Evolutionary conservation across 2,113 vertebrate genomes (phyloP), one percentile per base, ranked within the genome.

Genomic region (Mus pahari): DNA sequence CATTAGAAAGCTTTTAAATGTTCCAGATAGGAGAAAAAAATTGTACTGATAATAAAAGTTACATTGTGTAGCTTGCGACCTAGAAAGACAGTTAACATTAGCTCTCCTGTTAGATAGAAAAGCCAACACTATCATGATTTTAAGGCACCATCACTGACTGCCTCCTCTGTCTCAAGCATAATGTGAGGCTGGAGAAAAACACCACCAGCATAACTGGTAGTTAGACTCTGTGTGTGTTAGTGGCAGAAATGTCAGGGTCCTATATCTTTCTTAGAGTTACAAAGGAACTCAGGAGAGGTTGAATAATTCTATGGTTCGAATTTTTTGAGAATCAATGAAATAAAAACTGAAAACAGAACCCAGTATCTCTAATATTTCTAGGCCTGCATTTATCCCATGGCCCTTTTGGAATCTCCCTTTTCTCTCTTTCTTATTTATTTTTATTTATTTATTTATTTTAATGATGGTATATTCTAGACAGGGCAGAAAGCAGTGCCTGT

Each of bases 311-410:
- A 39, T 36, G 36, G 16, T 74, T 31, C 78, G 31, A 8, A 10
- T 75, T 86, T 86, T 95, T 70, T 88, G 39, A 91, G 7, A 97
- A 68, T 31, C 86, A 79, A 19, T 92, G 17, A 95, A 68, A 84
- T 77, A 90, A 60, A 89, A 94, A 82, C 26, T 78, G 45, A 92
- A 97, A 97, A 93, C 42, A 94, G 78, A 86, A 77, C 86, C 68
- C 31, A 86, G 77, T 86, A 87, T 84, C 91, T 93, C 62, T 87
- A 74, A 62, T 60, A 86, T 82, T 91, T 78, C 19, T 92, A 86
- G 48, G 9, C n/a, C 45, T 64, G 2, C 81, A 39, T 58, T 68
- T 84, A 53, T 96, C 58, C 10, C 31, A 68, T 50, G 11, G 45
- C 20, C 28, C 58, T 94, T 83, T 62, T 93, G 75, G 75, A 48